A percentile compares a stretch with the other conserved stretches of the same genome.
Conservation (phyloP, 2,888 invertebrate genomes). For the Agonopterix alstromeriana region DNA sequence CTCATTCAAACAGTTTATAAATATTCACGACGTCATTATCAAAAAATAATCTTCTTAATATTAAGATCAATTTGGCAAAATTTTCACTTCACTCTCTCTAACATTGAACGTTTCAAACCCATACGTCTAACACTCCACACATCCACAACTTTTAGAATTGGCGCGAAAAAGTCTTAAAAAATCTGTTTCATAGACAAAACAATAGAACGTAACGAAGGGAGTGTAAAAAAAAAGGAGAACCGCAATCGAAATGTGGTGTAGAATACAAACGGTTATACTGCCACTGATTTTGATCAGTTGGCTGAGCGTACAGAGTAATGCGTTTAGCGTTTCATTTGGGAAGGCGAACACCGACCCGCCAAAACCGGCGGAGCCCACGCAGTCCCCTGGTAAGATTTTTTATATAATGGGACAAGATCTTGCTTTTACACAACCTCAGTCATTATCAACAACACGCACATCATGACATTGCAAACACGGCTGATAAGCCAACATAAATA, state of each 20-base stretch:
- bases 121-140: neutral
- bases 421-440: neutral
- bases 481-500: neutral
- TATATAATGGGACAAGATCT: conserved; percentile 25
- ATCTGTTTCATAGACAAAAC: conserved; percentile 10
- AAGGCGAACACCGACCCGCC: conserved; percentile 63
- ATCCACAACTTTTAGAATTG: neutral
- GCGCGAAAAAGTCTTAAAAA: neutral
- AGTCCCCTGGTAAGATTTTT: conserved; percentile 58
- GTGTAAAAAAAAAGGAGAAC: conserved; percentile 3
- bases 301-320: conserved; percentile 30
- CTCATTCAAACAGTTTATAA: too few relatives aligned
- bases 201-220: conserved; percentile 6
- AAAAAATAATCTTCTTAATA: too few relatives aligned
- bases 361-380: conserved; percentile 50
- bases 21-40: too few relatives aligned
- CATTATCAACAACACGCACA: neutral
- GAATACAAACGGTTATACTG: conserved; percentile 16
- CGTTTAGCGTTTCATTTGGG: conserved; percentile 63
- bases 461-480: neutral
- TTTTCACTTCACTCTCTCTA: neutral
- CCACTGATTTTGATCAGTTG: conserved; percentile 33
- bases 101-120: neutral
- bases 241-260: conserved; percentile 18
- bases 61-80: too few relatives aligned